These are phyloP conservation scores for Aethina tumida DNA, from an alignment of 1,140 invertebrate genomes.

Conservation along the genomic window DNA sequence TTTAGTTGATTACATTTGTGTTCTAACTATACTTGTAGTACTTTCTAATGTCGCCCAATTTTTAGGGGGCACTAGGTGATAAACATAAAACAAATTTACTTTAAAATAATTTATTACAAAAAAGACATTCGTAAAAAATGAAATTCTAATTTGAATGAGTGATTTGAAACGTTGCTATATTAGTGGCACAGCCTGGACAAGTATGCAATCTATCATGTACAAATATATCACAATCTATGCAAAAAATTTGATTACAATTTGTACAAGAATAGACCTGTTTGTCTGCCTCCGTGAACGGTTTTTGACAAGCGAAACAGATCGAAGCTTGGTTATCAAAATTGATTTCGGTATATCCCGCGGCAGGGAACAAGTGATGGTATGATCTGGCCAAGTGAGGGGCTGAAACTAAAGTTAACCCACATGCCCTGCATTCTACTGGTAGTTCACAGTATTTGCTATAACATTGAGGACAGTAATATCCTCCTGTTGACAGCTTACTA, in stretches of 20 bases:
- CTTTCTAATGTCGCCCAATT: too few relatives aligned
- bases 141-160: too few relatives aligned
- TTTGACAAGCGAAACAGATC: conserved; percentile 64
- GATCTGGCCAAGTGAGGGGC: conserved; percentile 94
- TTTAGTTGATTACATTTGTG: too few relatives aligned
- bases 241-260: conserved; percentile 72
- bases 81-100: too few relatives aligned
- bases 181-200: conserved; percentile 84
- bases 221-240: conserved; percentile 91
- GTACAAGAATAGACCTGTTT: conserved; percentile 73
- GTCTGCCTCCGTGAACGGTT: conserved; percentile 52
- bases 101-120: too few relatives aligned
- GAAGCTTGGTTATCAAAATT: conserved; percentile 41
- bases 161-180: conserved; percentile 42
- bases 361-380: conserved; percentile 93
- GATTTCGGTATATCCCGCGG: conserved; percentile 72
- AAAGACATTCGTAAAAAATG: too few relatives aligned
- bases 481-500: conserved; percentile 56
- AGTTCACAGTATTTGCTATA: conserved; percentile 95
- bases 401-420: conserved; percentile 92
- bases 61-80: too few relatives aligned
- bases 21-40: too few relatives aligned
- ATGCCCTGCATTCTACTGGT: conserved; percentile 91
- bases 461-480: conserved; percentile 95
- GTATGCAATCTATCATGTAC: conserved; percentile 87